A percentile compares a stretch with the other conserved stretches of the same genome.
phyloP scores from a whole-genome alignment of 2,888 invertebrate genomes.

The Coelopa pilipes region DNA sequence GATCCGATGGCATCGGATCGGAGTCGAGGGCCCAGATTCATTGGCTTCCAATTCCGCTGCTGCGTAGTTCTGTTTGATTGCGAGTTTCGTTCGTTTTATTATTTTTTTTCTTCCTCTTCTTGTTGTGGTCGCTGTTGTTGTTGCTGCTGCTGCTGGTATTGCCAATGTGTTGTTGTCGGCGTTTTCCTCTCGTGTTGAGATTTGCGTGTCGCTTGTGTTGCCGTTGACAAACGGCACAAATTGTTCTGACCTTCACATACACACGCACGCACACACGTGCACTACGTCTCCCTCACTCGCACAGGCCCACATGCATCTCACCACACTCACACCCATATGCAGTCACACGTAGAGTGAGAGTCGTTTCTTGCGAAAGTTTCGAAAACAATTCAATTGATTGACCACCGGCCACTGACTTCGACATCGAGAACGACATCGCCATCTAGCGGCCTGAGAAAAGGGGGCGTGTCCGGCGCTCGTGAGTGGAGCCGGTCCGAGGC shows the following conservation, averaged over 20 bases:
- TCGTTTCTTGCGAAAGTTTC: background rate
- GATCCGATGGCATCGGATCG: too few species aligned
- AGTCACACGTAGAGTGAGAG: background rate
- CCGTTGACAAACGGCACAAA: conserved; percentile 1
- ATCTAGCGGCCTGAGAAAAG: background rate
- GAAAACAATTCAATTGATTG: conserved; percentile 11
- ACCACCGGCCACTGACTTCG: conserved; percentile 9
- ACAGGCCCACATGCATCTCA: too few species aligned
- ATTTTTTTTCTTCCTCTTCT: too few species aligned
- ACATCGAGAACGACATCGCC: too few species aligned
- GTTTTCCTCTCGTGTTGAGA: too few species aligned
- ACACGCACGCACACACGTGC: background rate
- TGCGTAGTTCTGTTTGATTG: background rate
- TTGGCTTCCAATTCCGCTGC: background rate
- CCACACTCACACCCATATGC: background rate
- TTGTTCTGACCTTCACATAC: conserved; percentile 26
- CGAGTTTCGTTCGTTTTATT: background rate
- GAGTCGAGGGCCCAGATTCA: background rate
- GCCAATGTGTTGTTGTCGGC: too few species aligned
- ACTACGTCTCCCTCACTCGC: background rate
- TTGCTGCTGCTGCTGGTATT: too few species aligned
- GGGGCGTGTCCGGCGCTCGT: background rate
- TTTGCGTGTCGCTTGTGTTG: too few species aligned
- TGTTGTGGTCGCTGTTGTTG: too few species aligned
- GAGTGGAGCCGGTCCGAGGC: too few species aligned